These are phyloP conservation scores for Teleogryllus oceanicus DNA, from an alignment of 2,888 invertebrate species.

Conservation along the genomic window DNA sequence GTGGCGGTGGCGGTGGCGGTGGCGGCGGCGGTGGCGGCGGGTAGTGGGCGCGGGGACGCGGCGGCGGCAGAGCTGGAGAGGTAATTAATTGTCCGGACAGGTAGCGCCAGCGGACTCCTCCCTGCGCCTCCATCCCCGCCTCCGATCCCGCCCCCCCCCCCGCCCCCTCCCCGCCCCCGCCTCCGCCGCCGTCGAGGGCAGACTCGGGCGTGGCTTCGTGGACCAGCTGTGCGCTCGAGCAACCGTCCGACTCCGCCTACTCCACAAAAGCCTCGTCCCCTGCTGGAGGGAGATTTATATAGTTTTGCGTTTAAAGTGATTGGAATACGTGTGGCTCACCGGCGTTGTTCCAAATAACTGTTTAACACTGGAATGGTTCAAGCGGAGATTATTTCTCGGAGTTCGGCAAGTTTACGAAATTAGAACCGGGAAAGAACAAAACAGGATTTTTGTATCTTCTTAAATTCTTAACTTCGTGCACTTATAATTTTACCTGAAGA, in stretches of 20 bases:
- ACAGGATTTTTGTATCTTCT: no score
- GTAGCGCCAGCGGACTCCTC: neutral
- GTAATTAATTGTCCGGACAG: constrained; percentile 7
- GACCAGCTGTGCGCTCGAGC: neutral
- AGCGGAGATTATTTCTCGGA: no score
- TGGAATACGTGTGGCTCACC: no score
- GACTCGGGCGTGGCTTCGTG: neutral
- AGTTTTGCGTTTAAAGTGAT: no score
- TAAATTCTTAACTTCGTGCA: no score
- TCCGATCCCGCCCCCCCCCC: neutral
- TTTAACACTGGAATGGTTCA: no score
- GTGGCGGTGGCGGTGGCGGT: neutral
- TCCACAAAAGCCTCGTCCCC: neutral
- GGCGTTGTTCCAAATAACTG: no score
- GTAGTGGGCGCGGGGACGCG: neutral
- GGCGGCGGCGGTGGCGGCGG: neutral
- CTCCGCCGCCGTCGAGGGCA: neutral
- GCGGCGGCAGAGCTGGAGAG: neutral
- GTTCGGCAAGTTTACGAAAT: no score
- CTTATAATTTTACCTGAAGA: no score
- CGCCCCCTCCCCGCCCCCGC: neutral
- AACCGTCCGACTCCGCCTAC: neutral
- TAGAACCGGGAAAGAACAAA: no score
- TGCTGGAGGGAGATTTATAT: no score
- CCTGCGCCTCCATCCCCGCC: neutral